A percentile compares a stretch with the other conserved stretches of the same genome.
phyloP scores from a whole-genome alignment of 2,888 invertebrate genomes.

The Creontiades dilutus region DNA sequence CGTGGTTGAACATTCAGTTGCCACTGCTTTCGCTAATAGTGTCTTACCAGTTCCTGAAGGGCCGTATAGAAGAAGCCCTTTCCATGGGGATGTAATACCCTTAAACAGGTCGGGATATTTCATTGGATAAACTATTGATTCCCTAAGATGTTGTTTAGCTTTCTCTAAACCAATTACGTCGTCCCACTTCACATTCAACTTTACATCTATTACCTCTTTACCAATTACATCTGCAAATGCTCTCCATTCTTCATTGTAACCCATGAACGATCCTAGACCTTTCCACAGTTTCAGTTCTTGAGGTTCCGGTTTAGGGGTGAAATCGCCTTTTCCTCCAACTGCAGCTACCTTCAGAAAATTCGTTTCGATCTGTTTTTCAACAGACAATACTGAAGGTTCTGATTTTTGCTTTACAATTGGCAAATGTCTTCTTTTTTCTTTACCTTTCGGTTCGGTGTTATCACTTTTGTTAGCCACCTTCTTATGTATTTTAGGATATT shows the following conservation, averaged over 20 bases:
- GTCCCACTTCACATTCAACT: conserved; percentile 87
- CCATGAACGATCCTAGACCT: conserved; percentile 76
- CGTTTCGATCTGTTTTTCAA: conserved; percentile 16
- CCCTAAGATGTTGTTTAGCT: conserved; percentile 89
- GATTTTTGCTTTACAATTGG: conserved; percentile 73
- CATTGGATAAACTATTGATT: conserved; percentile 90
- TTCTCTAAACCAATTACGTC: conserved; percentile 88
- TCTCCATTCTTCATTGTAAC: conserved; percentile 80
- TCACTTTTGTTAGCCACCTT: conserved; percentile 21
- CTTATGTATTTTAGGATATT: conserved; percentile 86
- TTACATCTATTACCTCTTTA: conserved; percentile 83
- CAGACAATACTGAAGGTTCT: conserved; percentile 17
- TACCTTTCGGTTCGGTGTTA: conserved; percentile 44
- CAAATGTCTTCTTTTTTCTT: conserved; percentile 46
- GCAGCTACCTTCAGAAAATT: conserved; percentile 54
- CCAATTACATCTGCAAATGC: conserved; percentile 82
- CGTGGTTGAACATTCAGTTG: conserved; percentile 87
- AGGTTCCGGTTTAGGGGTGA: background rate
- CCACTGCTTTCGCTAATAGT: conserved; percentile 91
- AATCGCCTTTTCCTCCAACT: background rate
- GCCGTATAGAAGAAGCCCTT: conserved; percentile 87
- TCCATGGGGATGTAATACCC: conserved; percentile 89
- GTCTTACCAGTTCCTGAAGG: conserved; percentile 93
- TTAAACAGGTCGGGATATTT: conserved; percentile 87
- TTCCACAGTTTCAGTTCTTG: conserved; percentile 76